A percentile compares a stretch with the other conserved stretches of the same genome.
These are phyloP conservation scores for Phalacrocorax aristotelis DNA, from an alignment of 2,113 vertebrate species.

Conservation along the genomic window DNA sequence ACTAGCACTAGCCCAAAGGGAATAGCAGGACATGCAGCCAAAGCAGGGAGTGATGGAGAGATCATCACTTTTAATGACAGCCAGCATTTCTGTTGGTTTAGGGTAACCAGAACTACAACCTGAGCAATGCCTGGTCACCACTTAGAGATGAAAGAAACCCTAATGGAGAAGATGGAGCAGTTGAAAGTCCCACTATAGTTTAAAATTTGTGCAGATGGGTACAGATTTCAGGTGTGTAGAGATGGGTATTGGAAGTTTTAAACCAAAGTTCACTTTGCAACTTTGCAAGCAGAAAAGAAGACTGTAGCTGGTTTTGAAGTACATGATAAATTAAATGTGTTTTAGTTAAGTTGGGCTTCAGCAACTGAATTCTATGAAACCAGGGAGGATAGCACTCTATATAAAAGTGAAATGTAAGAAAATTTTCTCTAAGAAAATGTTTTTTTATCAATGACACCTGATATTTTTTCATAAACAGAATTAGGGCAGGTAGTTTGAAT, in stretches of 20 bases:
- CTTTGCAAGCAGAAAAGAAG: neutral
- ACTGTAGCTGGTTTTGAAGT: neutral
- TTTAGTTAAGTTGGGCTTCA: neutral
- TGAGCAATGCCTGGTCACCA: neutral
- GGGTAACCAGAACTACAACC: neutral
- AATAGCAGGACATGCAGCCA: neutral
- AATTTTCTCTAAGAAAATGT: neutral
- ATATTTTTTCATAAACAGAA: neutral
- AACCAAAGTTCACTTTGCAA: neutral
- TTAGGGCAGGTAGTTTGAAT: neutral
- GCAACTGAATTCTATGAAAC: neutral
- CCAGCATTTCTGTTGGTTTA: neutral
- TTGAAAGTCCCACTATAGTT: neutral
- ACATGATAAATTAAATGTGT: neutral
- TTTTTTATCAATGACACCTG: neutral
- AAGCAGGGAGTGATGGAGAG: neutral
- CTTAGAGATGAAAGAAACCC: neutral
- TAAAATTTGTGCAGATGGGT: neutral
- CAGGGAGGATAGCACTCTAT: neutral
- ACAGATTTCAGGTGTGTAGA: neutral
- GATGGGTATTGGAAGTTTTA: neutral
- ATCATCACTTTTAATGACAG: neutral
- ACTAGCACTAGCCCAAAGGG: neutral
- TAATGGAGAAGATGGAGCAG: neutral
- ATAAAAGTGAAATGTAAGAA: neutral